Conservation (phyloP, 1,140 invertebrate species). For the Periplaneta americana region DNA sequence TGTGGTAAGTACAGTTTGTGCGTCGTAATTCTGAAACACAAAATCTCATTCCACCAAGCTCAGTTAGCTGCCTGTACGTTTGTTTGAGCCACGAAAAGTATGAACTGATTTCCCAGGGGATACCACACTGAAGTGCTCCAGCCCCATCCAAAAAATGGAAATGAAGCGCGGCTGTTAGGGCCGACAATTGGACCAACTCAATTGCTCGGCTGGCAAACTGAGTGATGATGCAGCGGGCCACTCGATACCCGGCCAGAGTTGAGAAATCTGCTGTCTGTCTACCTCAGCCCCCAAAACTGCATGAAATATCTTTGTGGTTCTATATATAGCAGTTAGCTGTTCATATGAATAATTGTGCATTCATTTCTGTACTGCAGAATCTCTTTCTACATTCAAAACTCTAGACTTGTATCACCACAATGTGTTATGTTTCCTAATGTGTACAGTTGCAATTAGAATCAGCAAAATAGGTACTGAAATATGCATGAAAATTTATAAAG, state of each 20-base stretch:
- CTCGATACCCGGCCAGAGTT: background rate
- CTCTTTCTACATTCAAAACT: too few species aligned
- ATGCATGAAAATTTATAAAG: too few species aligned
- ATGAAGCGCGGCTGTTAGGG: background rate
- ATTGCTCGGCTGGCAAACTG: background rate
- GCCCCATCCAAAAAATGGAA: background rate
- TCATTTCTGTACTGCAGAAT: background rate
- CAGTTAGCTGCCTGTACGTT: background rate
- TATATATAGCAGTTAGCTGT: background rate
- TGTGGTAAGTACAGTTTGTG: background rate
- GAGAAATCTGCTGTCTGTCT: background rate
- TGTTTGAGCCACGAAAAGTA: background rate
- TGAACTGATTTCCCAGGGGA: slow-evolving; percentile 6
- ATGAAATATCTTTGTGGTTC: background rate
- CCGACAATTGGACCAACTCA: background rate
- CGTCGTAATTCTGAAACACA: background rate
- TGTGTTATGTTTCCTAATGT: too few species aligned
- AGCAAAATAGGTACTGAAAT: too few species aligned
- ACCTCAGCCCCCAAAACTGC: background rate
- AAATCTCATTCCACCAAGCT: background rate
- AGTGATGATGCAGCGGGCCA: background rate
- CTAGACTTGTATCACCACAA: too few species aligned
- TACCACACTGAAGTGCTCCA: background rate
- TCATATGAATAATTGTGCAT: background rate
- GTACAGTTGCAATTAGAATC: too few species aligned